Conservation (phyloP, 1,140 invertebrate genomes). For the Pogonomyrmex californicus region DNA sequence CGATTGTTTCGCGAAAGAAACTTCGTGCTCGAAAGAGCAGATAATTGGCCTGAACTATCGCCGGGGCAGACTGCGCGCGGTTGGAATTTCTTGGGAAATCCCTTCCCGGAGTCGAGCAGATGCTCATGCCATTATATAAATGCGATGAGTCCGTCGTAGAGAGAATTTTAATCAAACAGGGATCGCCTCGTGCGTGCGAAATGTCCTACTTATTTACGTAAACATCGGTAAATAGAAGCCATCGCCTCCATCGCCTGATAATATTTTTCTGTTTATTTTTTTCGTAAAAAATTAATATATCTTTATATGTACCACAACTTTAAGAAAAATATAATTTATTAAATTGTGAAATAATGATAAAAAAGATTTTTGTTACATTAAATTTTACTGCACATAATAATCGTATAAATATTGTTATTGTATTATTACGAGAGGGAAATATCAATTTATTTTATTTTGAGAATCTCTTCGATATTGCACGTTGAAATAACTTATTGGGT, state of each 20-base stretch:
- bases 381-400: not conserved
- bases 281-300: not conserved
- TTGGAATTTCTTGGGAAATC: constrained; percentile 46
- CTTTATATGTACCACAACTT: not conserved
- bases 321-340: not conserved
- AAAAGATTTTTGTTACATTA: not conserved
- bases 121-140: constrained; percentile 41
- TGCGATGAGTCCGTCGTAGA: constrained; percentile 16
- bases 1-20: constrained; percentile 61
- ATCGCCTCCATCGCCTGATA: not conserved
- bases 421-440: not conserved
- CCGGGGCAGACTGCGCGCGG: constrained; percentile 38
- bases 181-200: not conserved
- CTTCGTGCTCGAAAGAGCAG: constrained; percentile 61
- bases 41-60: constrained; percentile 55
- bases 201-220: constrained; percentile 4
- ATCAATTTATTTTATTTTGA: constrained; percentile 16
- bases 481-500: constrained; percentile 15
- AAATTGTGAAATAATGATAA: not conserved
- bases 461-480: not conserved
- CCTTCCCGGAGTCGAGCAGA: constrained; percentile 31
- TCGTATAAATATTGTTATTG: not conserved
- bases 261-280: not conserved
- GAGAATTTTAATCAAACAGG: constrained; percentile 55
- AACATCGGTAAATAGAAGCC: not conserved